Percentiles rank a stretch among this genome's conserved stretches.
phyloP scores from a whole-genome alignment of 2,888 invertebrate genomes.

The Andrena bucephala region DNA sequence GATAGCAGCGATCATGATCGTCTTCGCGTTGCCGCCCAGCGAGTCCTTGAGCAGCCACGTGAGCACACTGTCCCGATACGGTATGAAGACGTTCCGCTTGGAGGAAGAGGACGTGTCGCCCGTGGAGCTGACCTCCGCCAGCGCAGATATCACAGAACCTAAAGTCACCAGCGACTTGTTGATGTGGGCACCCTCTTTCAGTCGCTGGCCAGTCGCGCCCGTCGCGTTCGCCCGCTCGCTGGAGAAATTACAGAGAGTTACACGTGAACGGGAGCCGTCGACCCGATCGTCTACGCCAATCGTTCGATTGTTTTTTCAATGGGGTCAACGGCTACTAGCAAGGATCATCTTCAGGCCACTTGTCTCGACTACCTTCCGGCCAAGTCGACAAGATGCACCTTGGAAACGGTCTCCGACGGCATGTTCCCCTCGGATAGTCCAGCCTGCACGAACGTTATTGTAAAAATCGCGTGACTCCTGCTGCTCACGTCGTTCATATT shows the following conservation, averaged over 20 bases:
- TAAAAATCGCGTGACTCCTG: conserved; percentile 96
- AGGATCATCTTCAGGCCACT: conserved; percentile 14
- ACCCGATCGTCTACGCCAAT: not conserved
- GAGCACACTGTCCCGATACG: conserved; percentile 94
- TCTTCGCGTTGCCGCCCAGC: conserved; percentile 95
- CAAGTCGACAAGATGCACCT: conserved; percentile 95
- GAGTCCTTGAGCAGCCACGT: conserved; percentile 96
- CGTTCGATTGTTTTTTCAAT: not conserved
- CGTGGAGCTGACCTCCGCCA: conserved; percentile 89
- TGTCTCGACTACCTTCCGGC: conserved; percentile 90
- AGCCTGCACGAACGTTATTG: conserved; percentile 95
- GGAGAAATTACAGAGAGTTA: conserved; percentile 29
- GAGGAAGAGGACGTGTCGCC: conserved; percentile 83
- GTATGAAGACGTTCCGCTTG: conserved; percentile 89
- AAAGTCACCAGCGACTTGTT: conserved; percentile 95
- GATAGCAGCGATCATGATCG: conserved; percentile 95
- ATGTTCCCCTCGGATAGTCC: conserved; percentile 92
- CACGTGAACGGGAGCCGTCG: too few relatives aligned
- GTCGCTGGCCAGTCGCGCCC: conserved; percentile 95
- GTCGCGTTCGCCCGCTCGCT: conserved; percentile 96
- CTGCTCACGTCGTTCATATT: conserved; percentile 97
- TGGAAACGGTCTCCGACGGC: conserved; percentile 95
- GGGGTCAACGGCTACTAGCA: not conserved
- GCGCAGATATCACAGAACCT: conserved; percentile 94
- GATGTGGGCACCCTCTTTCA: conserved; percentile 96